Conservation (phyloP, 92 coral and sea anemone species). For the Epizoanthus scotinus region DNA sequence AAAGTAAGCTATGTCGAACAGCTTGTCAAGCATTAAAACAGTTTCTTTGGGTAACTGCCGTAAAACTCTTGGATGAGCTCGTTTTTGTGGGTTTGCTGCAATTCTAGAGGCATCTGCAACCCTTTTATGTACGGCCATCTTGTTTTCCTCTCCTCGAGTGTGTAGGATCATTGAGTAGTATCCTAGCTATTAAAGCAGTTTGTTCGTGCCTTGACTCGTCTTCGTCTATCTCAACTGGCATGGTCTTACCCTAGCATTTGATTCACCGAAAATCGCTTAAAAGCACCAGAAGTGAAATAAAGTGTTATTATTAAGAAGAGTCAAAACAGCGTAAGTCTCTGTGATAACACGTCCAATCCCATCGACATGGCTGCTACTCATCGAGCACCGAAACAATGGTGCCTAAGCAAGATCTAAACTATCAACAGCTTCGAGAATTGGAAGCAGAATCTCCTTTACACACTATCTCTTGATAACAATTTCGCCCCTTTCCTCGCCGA, state of each 20-base stretch:
- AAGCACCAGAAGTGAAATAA: neutral
- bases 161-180: too few relatives aligned
- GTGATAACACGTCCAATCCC: neutral
- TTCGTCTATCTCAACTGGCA: conserved; percentile 20
- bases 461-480: conserved; percentile 60
- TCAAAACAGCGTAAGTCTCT: conserved; percentile 36
- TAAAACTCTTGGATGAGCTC: conserved; percentile 28
- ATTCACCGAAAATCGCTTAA: neutral
- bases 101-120: too few relatives aligned
- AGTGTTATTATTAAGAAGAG: too few relatives aligned
- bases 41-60: conserved; percentile 33
- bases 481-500: conserved; percentile 60
- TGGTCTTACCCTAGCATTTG: conserved; percentile 30
- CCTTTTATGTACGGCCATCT: too few relatives aligned
- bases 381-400: conserved; percentile 71
- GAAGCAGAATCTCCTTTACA: conserved; percentile 64
- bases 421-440: conserved; percentile 62
- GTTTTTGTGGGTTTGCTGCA: conserved; percentile 45
- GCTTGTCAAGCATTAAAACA: conserved; percentile 39
- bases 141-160: too few relatives aligned
- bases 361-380: conserved; percentile 42
- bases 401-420: conserved; percentile 53
- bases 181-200: too few relatives aligned
- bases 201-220: too few relatives aligned
- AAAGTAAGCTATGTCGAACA: conserved; percentile 30